These are phyloP conservation scores for Homalodisca vitripennis DNA, from an alignment of 1,140 invertebrate genomes.

Conservation along the genomic window DNA sequence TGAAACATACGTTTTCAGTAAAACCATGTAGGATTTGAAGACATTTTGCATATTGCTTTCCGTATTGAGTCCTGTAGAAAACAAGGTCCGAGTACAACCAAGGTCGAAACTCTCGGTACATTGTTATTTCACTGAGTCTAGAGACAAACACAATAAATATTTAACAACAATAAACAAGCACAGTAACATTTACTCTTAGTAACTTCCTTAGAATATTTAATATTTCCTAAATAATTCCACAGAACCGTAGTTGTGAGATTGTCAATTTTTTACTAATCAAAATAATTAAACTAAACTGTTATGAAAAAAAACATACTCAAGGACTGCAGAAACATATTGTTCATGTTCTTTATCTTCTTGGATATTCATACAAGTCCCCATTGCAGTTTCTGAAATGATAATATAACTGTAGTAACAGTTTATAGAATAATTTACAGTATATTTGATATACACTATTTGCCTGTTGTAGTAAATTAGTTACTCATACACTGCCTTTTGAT, in stretches of 20 bases:
- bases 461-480: too few relatives aligned
- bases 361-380: conserved; percentile 35
- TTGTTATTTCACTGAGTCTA: not conserved
- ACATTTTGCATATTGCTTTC: not conserved
- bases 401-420: too few relatives aligned
- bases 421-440: too few relatives aligned
- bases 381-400: conserved; percentile 37
- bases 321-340: not conserved
- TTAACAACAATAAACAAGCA: too few relatives aligned
- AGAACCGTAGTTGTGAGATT: too few relatives aligned
- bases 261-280: too few relatives aligned
- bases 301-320: not conserved
- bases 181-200: not conserved
- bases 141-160: not conserved
- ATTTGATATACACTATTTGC: too few relatives aligned
- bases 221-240: too few relatives aligned
- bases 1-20: not conserved
- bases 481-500: too few relatives aligned
- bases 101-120: not conserved
- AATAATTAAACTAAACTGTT: too few relatives aligned
- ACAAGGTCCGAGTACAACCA: not conserved
- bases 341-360: conserved; percentile 35
- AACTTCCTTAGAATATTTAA: not conserved
- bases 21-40: not conserved
- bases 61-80: not conserved